Conservation (phyloP, 2,797 vertebrate genomes). For the Simalia tracyae region DNA sequence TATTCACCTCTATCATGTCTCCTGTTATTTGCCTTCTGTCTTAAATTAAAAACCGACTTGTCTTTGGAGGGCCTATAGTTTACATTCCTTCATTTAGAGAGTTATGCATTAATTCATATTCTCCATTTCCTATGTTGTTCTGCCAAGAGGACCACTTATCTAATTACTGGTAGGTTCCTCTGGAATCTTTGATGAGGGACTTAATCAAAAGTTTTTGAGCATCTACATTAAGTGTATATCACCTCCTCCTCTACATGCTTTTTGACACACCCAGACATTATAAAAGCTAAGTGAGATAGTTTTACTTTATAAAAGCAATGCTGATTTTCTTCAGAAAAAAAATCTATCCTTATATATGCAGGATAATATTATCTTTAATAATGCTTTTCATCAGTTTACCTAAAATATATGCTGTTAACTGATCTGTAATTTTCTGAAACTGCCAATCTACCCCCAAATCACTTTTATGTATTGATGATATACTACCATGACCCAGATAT, state of each 20-base stretch:
- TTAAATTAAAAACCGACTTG: background rate
- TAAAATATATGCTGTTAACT: background rate
- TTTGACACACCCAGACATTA: background rate
- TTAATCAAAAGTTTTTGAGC: background rate
- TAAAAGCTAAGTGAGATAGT: background rate
- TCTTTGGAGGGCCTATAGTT: background rate
- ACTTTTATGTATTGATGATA: background rate
- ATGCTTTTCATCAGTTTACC: background rate
- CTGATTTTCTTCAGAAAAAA: too few species aligned
- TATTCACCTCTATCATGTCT: background rate
- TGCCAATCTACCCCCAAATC: background rate
- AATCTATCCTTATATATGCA: too few species aligned
- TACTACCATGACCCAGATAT: background rate
- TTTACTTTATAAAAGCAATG: background rate
- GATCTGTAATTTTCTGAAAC: background rate
- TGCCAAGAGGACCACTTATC: background rate
- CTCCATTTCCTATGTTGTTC: background rate
- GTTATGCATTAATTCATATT: background rate
- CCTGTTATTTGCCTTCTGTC: background rate
- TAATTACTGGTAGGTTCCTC: background rate
- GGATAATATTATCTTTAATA: background rate
- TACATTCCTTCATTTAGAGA: background rate
- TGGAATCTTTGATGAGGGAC: background rate
- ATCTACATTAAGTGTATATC: background rate
- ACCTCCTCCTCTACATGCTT: background rate